Evolutionary conservation across 2,888 invertebrate species (phyloP).

Genomic region (Apamea crenata): DNA sequence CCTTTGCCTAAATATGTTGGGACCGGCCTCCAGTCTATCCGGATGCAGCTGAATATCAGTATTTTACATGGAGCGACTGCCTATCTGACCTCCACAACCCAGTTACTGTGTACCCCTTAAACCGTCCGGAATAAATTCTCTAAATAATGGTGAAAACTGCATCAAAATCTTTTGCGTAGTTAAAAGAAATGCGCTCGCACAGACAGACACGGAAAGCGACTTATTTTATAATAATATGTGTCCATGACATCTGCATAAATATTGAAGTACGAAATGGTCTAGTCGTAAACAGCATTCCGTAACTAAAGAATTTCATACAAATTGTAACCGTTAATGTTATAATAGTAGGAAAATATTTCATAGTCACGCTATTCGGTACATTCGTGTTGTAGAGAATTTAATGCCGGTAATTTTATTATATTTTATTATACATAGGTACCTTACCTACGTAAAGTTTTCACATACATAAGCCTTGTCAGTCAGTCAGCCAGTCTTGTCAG

Average conservation of each 20-base stretch:
- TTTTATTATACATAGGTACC: constrained; percentile 27
- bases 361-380: constrained; percentile 55
- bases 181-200: neutral
- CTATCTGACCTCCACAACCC: too few species aligned
- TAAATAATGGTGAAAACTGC: neutral
- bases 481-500: too few species aligned
- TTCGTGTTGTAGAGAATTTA: constrained; percentile 17
- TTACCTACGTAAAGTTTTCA: neutral
- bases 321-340: constrained; percentile 50
- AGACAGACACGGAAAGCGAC: neutral
- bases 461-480: too few species aligned
- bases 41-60: too few species aligned
- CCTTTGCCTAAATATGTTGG: too few species aligned
- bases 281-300: constrained; percentile 53
- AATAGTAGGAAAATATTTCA: constrained; percentile 57
- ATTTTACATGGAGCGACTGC: too few species aligned
- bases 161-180: neutral
- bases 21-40: too few species aligned
- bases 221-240: neutral
- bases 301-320: constrained; percentile 53
- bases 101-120: too few species aligned
- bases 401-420: constrained; percentile 46
- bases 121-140: neutral
- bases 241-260: constrained; percentile 29
- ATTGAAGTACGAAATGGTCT: constrained; percentile 27